These are phyloP conservation scores for Aramus guarauna DNA, from an alignment of 2,113 vertebrate genomes.

Conservation along the genomic window DNA sequence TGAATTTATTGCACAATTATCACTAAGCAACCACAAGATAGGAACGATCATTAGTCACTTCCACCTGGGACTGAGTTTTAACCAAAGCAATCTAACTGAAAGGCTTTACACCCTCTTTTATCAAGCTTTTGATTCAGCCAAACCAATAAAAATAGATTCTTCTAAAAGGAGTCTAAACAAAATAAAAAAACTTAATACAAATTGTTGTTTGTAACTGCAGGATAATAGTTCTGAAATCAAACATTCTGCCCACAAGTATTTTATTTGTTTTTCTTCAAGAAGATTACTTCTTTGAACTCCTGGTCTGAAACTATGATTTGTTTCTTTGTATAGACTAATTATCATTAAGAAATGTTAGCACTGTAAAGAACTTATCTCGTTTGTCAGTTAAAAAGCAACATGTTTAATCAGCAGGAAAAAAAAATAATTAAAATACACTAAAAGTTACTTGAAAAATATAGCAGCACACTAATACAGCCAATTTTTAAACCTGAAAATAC, in stretches of 20 bases:
- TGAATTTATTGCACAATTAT: slow-evolving; percentile 1
- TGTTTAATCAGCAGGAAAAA: neutral
- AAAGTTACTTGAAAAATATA: neutral
- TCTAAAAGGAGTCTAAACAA: neutral
- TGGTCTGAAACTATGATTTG: neutral
- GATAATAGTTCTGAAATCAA: neutral
- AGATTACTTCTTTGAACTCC: neutral
- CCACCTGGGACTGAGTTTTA: slow-evolving; percentile 5
- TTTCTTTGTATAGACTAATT: neutral
- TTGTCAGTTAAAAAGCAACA: neutral
- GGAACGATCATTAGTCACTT: slow-evolving; percentile 4
- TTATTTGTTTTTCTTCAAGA: neutral
- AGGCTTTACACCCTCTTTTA: slow-evolving; percentile 1
- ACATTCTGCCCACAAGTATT: neutral
- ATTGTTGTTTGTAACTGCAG: neutral
- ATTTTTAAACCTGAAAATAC: neutral
- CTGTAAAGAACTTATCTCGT: neutral
- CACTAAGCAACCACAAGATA: slow-evolving; percentile 21
- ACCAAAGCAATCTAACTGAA: slow-evolving; percentile 23
- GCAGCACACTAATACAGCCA: neutral
- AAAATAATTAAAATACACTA: neutral
- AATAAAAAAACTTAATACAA: neutral
- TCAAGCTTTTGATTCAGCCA: slow-evolving; percentile 1
- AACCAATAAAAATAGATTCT: neutral
- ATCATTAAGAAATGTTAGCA: neutral